phyloP scores from a whole-genome alignment of 2,797 vertebrate species.

The Clarias fuscus region DNA sequence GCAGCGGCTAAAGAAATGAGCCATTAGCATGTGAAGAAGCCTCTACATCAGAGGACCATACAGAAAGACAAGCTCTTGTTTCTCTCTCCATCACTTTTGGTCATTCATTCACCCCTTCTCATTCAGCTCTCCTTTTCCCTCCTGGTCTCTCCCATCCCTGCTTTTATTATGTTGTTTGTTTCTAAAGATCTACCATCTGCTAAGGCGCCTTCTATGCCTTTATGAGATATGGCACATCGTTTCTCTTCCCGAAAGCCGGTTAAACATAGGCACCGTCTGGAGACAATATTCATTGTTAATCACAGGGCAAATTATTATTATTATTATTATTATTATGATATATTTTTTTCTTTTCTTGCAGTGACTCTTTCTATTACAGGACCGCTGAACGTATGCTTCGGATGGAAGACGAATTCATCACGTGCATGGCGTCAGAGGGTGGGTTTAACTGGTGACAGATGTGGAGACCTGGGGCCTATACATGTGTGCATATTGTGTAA shows the following conservation, averaged over 20 bases:
- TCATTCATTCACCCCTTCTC: conserved; percentile 71
- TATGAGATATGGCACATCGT: conserved; percentile 42
- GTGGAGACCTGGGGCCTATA: conserved; percentile 44
- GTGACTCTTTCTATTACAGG: conserved; percentile 36
- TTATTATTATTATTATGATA: conserved; percentile 19
- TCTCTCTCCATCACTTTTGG: conserved; percentile 62
- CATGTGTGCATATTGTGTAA: background rate
- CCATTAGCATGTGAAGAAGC: conserved; percentile 85
- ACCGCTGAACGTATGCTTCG: conserved; percentile 45
- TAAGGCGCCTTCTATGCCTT: conserved; percentile 46
- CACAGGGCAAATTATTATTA: conserved; percentile 38
- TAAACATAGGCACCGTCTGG: conserved; percentile 12
- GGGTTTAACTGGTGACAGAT: conserved; percentile 56
- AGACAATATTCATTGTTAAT: conserved; percentile 56
- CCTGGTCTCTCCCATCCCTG: conserved; percentile 61
- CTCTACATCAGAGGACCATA: conserved; percentile 79
- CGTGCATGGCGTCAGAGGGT: conserved; percentile 38
- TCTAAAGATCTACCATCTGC: conserved; percentile 58
- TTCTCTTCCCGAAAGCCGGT: conserved; percentile 25
- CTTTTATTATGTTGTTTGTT: conserved; percentile 65
- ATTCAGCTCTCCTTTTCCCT: conserved; percentile 66
- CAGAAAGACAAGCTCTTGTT: conserved; percentile 78
- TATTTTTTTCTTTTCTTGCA: conserved; percentile 10
- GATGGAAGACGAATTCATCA: conserved; percentile 51
- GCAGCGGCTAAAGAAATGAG: conserved; percentile 75